Evolutionary conservation across 2,888 invertebrate genomes (phyloP), one percentile per base, ranked within the genome.

Genomic region (Eurytoma californica): DNA sequence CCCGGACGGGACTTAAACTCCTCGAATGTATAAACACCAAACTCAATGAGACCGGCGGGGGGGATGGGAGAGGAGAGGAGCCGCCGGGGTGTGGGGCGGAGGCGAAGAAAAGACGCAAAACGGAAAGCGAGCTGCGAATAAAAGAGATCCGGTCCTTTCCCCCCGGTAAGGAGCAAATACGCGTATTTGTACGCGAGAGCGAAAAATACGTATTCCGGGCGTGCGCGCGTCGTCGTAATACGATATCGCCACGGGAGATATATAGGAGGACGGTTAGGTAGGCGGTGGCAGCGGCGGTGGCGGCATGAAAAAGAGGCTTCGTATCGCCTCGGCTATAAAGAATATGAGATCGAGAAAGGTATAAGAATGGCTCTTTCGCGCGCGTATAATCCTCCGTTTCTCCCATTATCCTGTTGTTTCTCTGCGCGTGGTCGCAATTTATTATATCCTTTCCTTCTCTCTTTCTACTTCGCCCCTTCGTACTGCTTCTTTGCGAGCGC

Each of bases 401-500:
- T 86, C 85, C 86, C 87, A 87, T 88, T 87, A 88, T 86, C 86
- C 85, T 85, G 85, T 87, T 88, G 87, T 88, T 88, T 87, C 84
- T 86, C 79, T 72, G 84, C 83, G 82, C 85, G 85, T 84, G 84
- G 85, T 87, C 82, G 83, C 86, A 85, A 88, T 89, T 87, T 88
- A 87, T 87, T 86, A 72, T 69, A 76, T 61, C 18, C 57, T 80
- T 57, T 51, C 61, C 24, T 55, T 68, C 14, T 47, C 20, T 51
- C 28, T 53, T 13, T 61, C 47, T 28, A 14, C 13, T 24, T 14
- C 14, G 60, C 18, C 9, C 39, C 39, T 39, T 39, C 39, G 39
- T 39, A 9, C 30, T 61, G 61, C 28, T 57, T 53, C 68, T 53
- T 28, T 55, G 66, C 49, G n/a, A 4, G 2, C 39, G 7, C 39